Conservation (phyloP, 2,797 vertebrate species). For the Sebastes alutus region DNA sequence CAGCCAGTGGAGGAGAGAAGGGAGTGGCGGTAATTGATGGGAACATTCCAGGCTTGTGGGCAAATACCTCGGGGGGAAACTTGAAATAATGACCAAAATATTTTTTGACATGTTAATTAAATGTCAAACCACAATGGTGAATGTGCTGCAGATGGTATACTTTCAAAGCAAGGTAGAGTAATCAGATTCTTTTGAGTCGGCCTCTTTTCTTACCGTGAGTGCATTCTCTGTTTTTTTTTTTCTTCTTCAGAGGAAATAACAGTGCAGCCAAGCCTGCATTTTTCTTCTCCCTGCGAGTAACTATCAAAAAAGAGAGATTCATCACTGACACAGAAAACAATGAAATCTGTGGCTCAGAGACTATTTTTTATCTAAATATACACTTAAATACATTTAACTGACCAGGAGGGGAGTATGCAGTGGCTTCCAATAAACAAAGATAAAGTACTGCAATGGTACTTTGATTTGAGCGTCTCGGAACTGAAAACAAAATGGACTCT, state of each 20-base stretch:
- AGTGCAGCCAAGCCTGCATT: constrained; percentile 55
- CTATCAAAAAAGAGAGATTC: constrained; percentile 78
- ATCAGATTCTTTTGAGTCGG: constrained; percentile 56
- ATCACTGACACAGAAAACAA: constrained; percentile 83
- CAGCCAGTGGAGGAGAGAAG: constrained; percentile 17
- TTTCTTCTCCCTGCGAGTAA: constrained; percentile 66
- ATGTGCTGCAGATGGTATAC: constrained; percentile 51
- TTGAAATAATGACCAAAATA: constrained; percentile 68
- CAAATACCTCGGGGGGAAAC: constrained; percentile 48
- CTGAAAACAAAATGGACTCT: constrained; percentile 78
- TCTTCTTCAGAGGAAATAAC: constrained; percentile 62
- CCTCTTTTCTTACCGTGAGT: constrained; percentile 28
- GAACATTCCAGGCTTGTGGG: constrained; percentile 66
- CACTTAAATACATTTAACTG: constrained; percentile 81
- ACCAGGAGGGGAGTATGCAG: constrained; percentile 70
- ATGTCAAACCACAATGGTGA: constrained; percentile 69
- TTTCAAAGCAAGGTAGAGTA: constrained; percentile 54
- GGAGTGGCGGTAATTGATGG: constrained; percentile 54
- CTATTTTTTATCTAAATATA: constrained; percentile 81
- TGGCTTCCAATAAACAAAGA: constrained; percentile 78
- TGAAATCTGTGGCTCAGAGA: constrained; percentile 72
- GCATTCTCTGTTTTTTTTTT: constrained; percentile 8
- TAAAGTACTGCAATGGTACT: constrained; percentile 74
- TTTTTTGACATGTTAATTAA: constrained; percentile 74
- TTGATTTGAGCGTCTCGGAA: constrained; percentile 77